Evolutionary conservation across 92 coral and sea anemone genomes (phyloP).

Genomic region (Phenganax marumi): DNA sequence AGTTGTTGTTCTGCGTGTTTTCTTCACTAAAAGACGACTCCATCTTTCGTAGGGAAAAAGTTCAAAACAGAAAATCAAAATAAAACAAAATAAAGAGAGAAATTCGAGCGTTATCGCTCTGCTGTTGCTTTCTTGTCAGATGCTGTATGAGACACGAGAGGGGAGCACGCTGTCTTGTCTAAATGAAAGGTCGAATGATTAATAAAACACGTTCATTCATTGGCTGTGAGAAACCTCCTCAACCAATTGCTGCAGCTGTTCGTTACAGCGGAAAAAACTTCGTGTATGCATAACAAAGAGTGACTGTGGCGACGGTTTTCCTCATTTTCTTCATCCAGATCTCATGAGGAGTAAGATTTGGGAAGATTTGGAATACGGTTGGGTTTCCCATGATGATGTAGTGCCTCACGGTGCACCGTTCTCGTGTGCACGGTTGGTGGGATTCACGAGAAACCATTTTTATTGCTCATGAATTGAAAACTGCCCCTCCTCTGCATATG

Average conservation of each 20-base stretch:
- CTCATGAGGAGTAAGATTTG: too few relatives aligned
- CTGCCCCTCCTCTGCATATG: too few relatives aligned
- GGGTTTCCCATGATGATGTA: too few relatives aligned
- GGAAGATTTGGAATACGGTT: too few relatives aligned
- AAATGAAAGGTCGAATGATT: constrained; percentile 8
- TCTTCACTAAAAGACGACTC: constrained; percentile 52
- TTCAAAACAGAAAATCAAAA: constrained; percentile 32
- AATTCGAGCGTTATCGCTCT: constrained; percentile 1
- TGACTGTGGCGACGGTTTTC: neutral
- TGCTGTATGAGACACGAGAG: neutral
- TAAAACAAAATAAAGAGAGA: constrained; percentile 17
- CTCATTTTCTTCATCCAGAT: neutral
- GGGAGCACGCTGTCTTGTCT: constrained; percentile 18
- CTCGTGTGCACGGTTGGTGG: too few relatives aligned
- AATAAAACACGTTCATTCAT: constrained; percentile 2
- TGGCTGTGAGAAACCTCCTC: neutral
- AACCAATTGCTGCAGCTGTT: neutral
- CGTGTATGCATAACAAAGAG: neutral
- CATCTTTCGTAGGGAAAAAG: constrained; percentile 21
- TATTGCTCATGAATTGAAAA: too few relatives aligned
- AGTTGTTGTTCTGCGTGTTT: constrained; percentile 72
- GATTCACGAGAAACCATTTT: too few relatives aligned
- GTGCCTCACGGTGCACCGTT: too few relatives aligned
- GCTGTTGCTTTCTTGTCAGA: neutral
- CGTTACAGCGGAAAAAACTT: neutral